Conservation (phyloP, 2,113 vertebrate species). For the Megaceryle torquata region DNA sequence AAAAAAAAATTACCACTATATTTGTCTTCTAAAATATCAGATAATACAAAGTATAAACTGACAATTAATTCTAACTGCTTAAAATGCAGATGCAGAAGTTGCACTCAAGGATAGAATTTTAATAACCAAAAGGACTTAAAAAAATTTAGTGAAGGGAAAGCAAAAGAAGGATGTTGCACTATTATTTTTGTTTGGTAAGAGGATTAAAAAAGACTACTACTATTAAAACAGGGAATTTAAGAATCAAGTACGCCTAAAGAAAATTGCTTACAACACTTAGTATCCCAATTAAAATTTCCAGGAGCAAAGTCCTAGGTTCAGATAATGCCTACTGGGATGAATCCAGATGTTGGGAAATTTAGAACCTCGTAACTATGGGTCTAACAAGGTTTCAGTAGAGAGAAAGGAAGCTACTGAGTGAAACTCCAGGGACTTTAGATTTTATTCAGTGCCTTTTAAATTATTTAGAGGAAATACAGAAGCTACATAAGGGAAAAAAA, state of each 20-base stretch:
- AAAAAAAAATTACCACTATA: background rate
- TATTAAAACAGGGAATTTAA: background rate
- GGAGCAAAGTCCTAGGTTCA: background rate
- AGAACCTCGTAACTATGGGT: background rate
- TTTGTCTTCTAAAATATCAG: background rate
- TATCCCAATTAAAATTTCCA: background rate
- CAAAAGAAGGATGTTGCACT: background rate
- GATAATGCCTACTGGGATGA: background rate
- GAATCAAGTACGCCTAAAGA: background rate
- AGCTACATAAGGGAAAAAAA: background rate
- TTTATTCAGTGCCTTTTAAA: background rate
- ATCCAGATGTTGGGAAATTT: background rate
- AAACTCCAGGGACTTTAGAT: background rate
- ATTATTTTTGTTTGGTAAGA: background rate
- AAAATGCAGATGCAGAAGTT: background rate
- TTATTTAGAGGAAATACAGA: background rate
- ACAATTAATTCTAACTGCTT: background rate
- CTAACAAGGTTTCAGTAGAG: background rate
- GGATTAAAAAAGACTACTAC: background rate
- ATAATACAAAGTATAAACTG: background rate
- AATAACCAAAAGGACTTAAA: background rate
- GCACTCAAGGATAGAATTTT: background rate
- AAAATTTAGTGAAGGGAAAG: background rate
- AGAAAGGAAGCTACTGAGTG: background rate
- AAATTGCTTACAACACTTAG: background rate